phyloP scores from a whole-genome alignment of 2,113 vertebrate genomes.

The Odocoileus hemionus region DNA sequence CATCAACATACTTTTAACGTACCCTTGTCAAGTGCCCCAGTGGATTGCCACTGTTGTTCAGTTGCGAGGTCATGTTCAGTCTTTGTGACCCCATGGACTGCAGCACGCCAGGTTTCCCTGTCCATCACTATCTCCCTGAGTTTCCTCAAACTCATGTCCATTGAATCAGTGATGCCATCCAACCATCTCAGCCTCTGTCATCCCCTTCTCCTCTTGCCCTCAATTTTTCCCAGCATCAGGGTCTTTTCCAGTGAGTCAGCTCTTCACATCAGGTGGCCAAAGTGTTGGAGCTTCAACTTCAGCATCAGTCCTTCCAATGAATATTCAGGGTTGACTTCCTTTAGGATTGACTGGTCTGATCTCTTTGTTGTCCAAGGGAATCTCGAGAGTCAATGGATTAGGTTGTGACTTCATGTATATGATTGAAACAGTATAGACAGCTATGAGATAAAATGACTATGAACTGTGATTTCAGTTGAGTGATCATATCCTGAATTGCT shows the following conservation, averaged over 20 bases:
- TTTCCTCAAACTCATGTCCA: not conserved
- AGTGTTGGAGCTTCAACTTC: not conserved
- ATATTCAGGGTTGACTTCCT: not conserved
- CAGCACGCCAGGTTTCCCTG: fast-evolving
- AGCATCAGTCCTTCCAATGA: not conserved
- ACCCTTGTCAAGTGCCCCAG: fast-evolving
- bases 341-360: not conserved
- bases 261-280: not conserved
- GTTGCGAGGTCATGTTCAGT: not conserved
- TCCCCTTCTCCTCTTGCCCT: not conserved
- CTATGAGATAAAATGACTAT: not conserved
- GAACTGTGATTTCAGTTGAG: not conserved
- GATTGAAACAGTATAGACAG: not conserved
- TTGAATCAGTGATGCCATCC: not conserved
- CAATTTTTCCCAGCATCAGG: not conserved
- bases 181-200: not conserved
- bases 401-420: not conserved
- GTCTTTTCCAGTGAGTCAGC: not conserved
- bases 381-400: not conserved
- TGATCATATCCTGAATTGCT: not conserved
- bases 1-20: not conserved
- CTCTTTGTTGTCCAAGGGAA: not conserved
- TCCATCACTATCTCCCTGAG: not conserved
- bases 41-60: not conserved
- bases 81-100: not conserved